Conservation (phyloP, 2,797 vertebrate genomes). For the Mus caroli region DNA sequence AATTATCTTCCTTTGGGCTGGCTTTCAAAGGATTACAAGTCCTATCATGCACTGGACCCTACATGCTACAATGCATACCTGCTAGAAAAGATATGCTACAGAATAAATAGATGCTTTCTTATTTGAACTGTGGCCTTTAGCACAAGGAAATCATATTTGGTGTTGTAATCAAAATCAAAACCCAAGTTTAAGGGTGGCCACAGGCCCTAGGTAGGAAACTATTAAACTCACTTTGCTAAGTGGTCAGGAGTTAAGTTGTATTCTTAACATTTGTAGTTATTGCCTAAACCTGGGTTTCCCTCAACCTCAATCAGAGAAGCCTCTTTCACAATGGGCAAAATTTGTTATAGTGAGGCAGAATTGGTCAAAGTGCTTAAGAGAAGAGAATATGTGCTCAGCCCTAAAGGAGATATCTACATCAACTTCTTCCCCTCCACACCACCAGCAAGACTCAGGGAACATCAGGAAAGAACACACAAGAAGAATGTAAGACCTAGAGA, state of each 20-base stretch:
- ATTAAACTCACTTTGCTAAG: not conserved
- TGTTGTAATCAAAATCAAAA: not conserved
- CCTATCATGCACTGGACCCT: not conserved
- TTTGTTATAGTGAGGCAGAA: not conserved
- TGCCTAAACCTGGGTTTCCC: not conserved
- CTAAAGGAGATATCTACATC: not conserved
- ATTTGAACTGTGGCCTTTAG: no score
- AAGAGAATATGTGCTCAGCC: not conserved
- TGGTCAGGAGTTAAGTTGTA: not conserved
- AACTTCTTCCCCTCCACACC: not conserved
- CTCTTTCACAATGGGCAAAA: not conserved
- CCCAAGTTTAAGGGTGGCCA: not conserved
- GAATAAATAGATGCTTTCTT: not conserved
- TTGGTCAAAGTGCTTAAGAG: not conserved
- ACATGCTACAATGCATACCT: not conserved
- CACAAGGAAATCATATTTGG: not conserved
- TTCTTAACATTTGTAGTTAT: not conserved
- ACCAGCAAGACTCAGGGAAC: not conserved
- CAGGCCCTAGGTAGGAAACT: not conserved
- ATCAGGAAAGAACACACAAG: not conserved
- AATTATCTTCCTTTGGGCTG: not conserved
- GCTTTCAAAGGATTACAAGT: not conserved
- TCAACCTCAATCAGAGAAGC: not conserved
- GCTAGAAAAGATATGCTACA: no score
- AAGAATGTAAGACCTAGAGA: not conserved